phyloP scores from a whole-genome alignment of 2,888 invertebrate genomes.

The Cantharis lateralis region DNA sequence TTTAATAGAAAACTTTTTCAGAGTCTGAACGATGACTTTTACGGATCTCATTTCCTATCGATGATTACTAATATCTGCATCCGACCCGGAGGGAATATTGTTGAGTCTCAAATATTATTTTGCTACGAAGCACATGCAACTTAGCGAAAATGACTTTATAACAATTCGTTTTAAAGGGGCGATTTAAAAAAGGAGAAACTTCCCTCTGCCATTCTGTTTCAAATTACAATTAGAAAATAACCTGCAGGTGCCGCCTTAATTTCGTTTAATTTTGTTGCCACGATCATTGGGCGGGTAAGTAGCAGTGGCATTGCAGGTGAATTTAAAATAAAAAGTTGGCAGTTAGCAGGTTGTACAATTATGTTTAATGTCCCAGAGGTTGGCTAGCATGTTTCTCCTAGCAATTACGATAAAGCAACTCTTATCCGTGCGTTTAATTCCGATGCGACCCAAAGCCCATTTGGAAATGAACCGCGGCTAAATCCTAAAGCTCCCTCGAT shows the following conservation, averaged over 20 bases:
- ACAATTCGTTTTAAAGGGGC: neutral
- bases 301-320: neutral
- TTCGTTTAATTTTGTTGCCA: neutral
- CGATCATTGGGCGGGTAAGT: neutral
- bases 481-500: slow-evolving; percentile 22
- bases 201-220: neutral
- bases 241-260: neutral
- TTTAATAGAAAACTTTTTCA: slow-evolving; percentile 33
- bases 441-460: slow-evolving; percentile 30
- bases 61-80: slow-evolving; percentile 38
- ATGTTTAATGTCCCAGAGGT: slow-evolving; percentile 14
- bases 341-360: slow-evolving; percentile 26
- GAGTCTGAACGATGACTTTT: slow-evolving; percentile 33
- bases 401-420: slow-evolving; percentile 38
- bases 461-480: slow-evolving; percentile 36
- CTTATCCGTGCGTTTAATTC: slow-evolving; percentile 35
- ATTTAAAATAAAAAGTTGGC: slow-evolving; percentile 13
- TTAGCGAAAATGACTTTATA: neutral
- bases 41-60: slow-evolving; percentile 40
- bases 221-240: neutral
- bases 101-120: slow-evolving; percentile 20
- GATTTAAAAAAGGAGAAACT: neutral
- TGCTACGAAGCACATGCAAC: neutral
- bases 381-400: slow-evolving; percentile 1
- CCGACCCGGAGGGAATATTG: slow-evolving; percentile 33